Evolutionary conservation across 1,140 invertebrate species (phyloP), one percentile per base, ranked within the genome.

Genomic region (Drosophila kohkoa): DNA sequence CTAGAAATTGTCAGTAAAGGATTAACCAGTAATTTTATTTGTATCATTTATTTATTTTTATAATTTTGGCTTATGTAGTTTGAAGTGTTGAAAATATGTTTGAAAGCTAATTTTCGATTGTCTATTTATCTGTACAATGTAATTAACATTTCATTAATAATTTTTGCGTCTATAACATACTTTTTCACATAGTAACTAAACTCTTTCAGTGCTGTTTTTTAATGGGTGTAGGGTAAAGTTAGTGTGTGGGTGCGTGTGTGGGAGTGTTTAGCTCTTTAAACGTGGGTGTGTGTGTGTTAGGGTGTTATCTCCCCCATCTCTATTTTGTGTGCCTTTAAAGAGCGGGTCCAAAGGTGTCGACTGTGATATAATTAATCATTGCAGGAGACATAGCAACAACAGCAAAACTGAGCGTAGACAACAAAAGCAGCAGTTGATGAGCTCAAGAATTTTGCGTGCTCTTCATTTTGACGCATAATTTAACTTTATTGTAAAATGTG

Each of bases 351-450:
- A 77, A 82, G 76, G 69, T 83, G 66, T 60, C 58, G 59, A 52
- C 80, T 59, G 65, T 77, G 51, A 16, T 82, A 67, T 74, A 80
- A 87, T 88, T 87, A 87, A 87, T 87, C 82, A 87, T 82, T 72
- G 51, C 52, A n/a, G 49, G 60, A 57, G 65, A 63, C 60, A 54
- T 55, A 13, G 11, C 41, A 28, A 28, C 25, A 46, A 25, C 49
- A 57, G 49, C 5, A 48, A 45, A 35, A 20, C 25, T 57, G 30
- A 32, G 6, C 30, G 0, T 32, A 32, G 30, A 43, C 6, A 52
- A 65, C 35, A 35, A 48, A 49, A 49, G 52, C 4, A 48, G 11
- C 60, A 74, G 49, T 20, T 71, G 82, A 74, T 49, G 81, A 63
- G 60, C 68, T 59, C 43, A 15, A 68, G 83, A 86, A 87, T 79